These are phyloP conservation scores for Pygmarrhopalites habei DNA, from an alignment of 1,140 invertebrate species.

Conservation along the genomic window DNA sequence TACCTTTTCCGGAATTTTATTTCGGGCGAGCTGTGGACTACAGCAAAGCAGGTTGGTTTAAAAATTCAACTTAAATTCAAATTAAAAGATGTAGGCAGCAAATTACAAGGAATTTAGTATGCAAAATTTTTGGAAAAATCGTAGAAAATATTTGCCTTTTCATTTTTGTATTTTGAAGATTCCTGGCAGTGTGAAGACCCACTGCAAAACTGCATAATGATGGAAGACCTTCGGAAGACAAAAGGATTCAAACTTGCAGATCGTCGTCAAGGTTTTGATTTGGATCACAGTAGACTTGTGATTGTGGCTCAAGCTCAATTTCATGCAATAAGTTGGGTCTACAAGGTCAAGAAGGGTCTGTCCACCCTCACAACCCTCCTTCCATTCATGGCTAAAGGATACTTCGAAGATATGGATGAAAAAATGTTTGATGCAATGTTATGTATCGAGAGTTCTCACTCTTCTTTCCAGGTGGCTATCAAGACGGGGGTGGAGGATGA, in stretches of 20 bases:
- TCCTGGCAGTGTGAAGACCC: too few relatives aligned
- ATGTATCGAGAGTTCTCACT: too few relatives aligned
- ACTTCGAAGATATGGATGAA: not conserved
- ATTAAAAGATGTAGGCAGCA: too few relatives aligned
- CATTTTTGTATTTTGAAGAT: too few relatives aligned
- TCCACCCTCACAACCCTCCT: not conserved
- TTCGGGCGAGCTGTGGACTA: too few relatives aligned
- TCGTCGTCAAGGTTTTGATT: not conserved
- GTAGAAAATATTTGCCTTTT: too few relatives aligned
- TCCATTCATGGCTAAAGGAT: not conserved
- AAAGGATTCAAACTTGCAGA: not conserved
- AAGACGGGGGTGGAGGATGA: too few relatives aligned
- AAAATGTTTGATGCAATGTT: not conserved
- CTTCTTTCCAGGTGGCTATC: too few relatives aligned
- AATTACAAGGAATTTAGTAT: too few relatives aligned
- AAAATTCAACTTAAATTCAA: too few relatives aligned
- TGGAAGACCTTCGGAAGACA: slow-evolving; percentile 22
- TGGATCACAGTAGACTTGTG: not conserved
- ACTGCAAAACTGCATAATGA: slow-evolving; percentile 1
- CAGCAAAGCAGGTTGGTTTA: too few relatives aligned
- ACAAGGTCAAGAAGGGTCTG: not conserved
- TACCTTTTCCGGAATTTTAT: not conserved
- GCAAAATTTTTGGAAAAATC: too few relatives aligned
- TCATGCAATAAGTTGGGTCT: not conserved
- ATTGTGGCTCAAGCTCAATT: not conserved